These are phyloP conservation scores for Melinaea menophilus DNA, from an alignment of 2,888 invertebrate genomes.

Conservation along the genomic window DNA sequence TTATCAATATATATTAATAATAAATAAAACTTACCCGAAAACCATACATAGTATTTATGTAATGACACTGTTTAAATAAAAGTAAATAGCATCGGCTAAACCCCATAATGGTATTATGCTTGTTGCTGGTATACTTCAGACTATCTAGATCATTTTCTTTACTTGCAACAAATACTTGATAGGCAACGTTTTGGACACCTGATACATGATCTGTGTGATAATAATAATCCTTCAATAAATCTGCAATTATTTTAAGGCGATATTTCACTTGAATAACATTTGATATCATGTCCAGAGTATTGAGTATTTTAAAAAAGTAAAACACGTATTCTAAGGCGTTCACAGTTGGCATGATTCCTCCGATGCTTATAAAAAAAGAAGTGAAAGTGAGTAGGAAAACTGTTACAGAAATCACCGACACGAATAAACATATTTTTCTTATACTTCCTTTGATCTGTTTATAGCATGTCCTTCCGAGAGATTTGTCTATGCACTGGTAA, in stretches of 20 bases:
- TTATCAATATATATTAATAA: too few relatives aligned
- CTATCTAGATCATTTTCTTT: conserved; percentile 13
- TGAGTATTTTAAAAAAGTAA: conserved; percentile 20
- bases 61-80: conserved; percentile 28
- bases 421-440: conserved; percentile 9
- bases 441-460: conserved; percentile 9
- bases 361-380: conserved; percentile 12
- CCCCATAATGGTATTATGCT: conserved; percentile 18
- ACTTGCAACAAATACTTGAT: conserved; percentile 2
- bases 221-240: conserved; percentile 27
- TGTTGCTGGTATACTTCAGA: conserved; percentile 19
- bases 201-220: conserved; percentile 9
- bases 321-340: conserved; percentile 24
- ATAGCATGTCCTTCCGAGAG: conserved; percentile 13
- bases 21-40: conserved; percentile 23
- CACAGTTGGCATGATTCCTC: conserved; percentile 15
- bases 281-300: conserved; percentile 25
- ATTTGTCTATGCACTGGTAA: conserved; percentile 16
- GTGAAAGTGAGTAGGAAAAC: conserved; percentile 14
- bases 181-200: conserved; percentile 13
- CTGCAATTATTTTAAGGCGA: conserved; percentile 27
- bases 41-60: conserved; percentile 30
- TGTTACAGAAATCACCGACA: conserved; percentile 7
- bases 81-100: conserved; percentile 30
- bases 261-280: conserved; percentile 29